Conservation (phyloP, 2,888 invertebrate genomes). For the Orthosia gothica region DNA sequence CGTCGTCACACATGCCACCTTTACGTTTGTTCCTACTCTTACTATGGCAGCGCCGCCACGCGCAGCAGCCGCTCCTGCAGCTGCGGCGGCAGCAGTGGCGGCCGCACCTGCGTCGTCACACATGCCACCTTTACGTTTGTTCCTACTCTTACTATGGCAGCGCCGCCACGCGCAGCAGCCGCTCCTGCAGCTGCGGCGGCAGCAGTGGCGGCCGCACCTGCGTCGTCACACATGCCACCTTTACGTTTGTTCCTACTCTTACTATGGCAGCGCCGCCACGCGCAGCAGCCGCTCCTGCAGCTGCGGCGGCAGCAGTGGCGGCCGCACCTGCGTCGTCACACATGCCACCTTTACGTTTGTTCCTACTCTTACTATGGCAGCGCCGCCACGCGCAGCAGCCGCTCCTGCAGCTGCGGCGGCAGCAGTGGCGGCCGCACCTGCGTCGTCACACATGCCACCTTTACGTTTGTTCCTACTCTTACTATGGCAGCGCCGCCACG, state of each 20-base stretch:
- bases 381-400: conserved; percentile 91
- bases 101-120: conserved; percentile 92
- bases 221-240: no score
- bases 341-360: no score
- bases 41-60: conserved; percentile 92
- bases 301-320: conserved; percentile 92
- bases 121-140: no score
- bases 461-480: no score
- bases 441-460: no score
- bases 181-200: conserved; percentile 92
- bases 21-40: no score
- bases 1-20: no score
- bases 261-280: conserved; percentile 92
- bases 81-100: conserved; percentile 92
- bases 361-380: conserved; percentile 83
- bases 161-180: conserved; percentile 91
- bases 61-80: conserved; percentile 91
- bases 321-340: conserved; percentile 92
- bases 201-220: conserved; percentile 94
- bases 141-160: conserved; percentile 83
- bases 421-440: conserved; percentile 94
- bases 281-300: conserved; percentile 91
- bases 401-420: conserved; percentile 92
- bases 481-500: conserved; percentile 94
- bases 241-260: no score